phyloP scores from a whole-genome alignment of 2,113 vertebrate genomes.

The Dromas ardeola region DNA sequence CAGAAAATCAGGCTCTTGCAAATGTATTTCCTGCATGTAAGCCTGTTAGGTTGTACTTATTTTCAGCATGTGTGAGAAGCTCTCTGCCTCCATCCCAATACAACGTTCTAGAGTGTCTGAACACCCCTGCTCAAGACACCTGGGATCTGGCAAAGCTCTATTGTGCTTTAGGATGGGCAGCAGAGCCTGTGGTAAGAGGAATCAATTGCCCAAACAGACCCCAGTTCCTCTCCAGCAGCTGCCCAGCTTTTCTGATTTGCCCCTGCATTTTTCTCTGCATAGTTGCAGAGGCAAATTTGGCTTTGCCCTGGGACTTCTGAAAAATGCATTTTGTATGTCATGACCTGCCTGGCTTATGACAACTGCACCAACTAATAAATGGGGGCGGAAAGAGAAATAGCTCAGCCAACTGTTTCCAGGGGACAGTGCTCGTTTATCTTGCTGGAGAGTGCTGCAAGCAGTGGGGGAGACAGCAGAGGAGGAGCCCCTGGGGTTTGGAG shows the following conservation, averaged over 20 bases:
- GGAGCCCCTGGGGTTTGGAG: neutral
- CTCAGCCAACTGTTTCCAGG: conserved; percentile 56
- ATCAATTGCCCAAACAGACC: neutral
- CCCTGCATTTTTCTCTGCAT: conserved; percentile 34
- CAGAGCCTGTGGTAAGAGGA: neutral
- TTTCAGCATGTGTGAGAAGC: neutral
- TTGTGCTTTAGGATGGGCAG: neutral
- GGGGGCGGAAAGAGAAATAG: conserved; percentile 56
- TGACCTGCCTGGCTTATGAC: conserved; percentile 51
- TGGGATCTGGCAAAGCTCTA: neutral
- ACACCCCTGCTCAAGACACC: neutral
- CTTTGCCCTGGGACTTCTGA: conserved; percentile 43
- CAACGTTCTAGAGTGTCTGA: neutral
- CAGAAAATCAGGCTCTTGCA: neutral
- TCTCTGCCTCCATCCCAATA: neutral
- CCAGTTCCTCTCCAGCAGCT: conserved; percentile 3
- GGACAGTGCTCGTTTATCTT: conserved; percentile 48
- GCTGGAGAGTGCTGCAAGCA: neutral
- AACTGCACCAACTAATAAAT: conserved; percentile 61
- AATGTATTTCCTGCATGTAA: neutral
- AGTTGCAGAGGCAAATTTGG: conserved; percentile 33
- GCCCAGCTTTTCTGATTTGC: neutral
- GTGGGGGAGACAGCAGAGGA: rapidly evolving
- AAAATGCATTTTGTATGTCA: conserved; percentile 55
- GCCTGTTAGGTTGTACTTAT: neutral